These are phyloP conservation scores for Calcarius ornatus DNA, from an alignment of 2,113 vertebrate species.

Conservation along the genomic window DNA sequence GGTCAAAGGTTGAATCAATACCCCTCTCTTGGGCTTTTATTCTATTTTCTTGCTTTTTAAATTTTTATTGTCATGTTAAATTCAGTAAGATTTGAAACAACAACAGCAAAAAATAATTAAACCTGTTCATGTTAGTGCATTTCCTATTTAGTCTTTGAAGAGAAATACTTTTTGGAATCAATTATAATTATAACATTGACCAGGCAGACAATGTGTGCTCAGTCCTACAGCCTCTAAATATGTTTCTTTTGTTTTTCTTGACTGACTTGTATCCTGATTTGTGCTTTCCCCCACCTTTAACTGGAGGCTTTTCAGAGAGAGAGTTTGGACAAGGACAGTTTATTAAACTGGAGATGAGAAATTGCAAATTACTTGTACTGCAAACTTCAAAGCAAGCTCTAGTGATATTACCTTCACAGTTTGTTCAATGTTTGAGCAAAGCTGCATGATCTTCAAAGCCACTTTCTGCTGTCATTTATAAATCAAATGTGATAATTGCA, in stretches of 20 bases:
- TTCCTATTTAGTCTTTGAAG: neutral
- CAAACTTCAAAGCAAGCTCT: neutral
- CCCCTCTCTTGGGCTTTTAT: neutral
- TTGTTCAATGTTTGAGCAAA: neutral
- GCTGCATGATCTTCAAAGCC: neutral
- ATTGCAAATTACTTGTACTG: neutral
- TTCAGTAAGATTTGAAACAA: neutral
- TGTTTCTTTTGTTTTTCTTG: neutral
- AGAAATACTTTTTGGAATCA: neutral
- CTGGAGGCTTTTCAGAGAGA: neutral
- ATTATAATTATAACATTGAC: neutral
- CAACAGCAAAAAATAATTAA: neutral
- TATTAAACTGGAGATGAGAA: neutral
- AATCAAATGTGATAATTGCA: neutral
- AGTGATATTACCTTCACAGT: neutral
- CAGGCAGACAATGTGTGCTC: neutral
- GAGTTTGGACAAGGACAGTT: neutral
- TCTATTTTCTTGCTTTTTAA: neutral
- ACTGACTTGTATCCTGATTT: neutral
- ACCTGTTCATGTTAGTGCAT: neutral
- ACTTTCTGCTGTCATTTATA: neutral
- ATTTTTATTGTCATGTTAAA: neutral
- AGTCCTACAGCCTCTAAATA: neutral
- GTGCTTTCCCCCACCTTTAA: neutral
- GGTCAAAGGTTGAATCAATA: neutral